Evolutionary conservation across 2,888 invertebrate species (phyloP).

Genomic region (Branchinecta sandiegonensis): DNA sequence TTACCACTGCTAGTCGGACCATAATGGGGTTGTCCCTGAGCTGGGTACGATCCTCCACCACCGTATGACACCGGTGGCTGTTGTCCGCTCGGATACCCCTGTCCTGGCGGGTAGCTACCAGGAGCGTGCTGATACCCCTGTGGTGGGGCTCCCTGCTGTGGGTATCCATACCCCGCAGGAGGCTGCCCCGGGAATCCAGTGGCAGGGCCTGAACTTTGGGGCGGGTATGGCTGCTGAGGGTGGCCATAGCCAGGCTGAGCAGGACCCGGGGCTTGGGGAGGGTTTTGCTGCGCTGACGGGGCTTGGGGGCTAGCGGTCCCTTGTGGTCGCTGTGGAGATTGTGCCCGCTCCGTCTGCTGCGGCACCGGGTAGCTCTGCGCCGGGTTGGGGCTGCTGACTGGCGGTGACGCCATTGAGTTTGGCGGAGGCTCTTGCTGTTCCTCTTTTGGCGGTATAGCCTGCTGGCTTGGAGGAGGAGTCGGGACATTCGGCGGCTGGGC

Average conservation of each 20-base stretch:
- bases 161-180: not conserved
- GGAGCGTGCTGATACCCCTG: not conserved
- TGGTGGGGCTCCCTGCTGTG: not conserved
- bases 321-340: not conserved
- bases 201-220: not conserved
- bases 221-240: not conserved
- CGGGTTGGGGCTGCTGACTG: not conserved
- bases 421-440: not conserved
- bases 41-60: not conserved
- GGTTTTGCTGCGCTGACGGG: not conserved
- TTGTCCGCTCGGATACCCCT: constrained; percentile 2
- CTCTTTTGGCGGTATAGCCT: not conserved
- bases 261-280: not conserved
- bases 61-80: not conserved
- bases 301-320: not conserved
- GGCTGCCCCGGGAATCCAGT: not conserved
- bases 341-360: constrained; percentile 9
- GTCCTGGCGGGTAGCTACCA: not conserved
- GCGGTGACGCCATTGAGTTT: not conserved
- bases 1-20: constrained; percentile 6
- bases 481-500: not conserved
- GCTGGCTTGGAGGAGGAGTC: not conserved
- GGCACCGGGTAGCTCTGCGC: not conserved
- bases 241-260: not conserved
- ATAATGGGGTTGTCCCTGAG: constrained; percentile 2